phyloP scores from a whole-genome alignment of 2,797 vertebrate species.

The Tamandua tetradactyla region DNA sequence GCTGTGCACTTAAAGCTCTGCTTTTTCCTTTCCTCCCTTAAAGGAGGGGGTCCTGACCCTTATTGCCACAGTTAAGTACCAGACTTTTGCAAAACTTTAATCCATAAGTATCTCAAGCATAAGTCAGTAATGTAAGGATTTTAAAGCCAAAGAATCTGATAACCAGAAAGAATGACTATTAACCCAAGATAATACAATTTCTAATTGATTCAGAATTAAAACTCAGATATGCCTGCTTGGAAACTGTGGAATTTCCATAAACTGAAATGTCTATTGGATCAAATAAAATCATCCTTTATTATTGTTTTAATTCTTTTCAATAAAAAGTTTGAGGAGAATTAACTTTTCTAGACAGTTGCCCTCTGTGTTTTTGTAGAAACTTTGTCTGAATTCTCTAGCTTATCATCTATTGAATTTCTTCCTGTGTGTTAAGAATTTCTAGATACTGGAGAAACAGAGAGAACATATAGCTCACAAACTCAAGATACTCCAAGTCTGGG shows the following conservation, averaged over 20 bases:
- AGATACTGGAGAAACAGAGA: neutral
- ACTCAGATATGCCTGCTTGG: neutral
- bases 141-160: neutral
- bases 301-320: neutral
- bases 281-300: constrained; percentile 32
- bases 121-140: neutral
- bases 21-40: too few species aligned
- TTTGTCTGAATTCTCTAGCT: neutral
- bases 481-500: neutral
- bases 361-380: neutral
- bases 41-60: too few species aligned
- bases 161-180: neutral
- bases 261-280: neutral
- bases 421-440: neutral
- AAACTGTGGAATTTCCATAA: neutral
- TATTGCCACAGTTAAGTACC: too few species aligned
- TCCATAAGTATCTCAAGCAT: neutral
- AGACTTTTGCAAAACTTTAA: neutral
- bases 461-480: neutral
- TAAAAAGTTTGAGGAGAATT: neutral
- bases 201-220: neutral
- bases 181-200: neutral
- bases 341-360: constrained; percentile 16
- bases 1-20: too few species aligned
- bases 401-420: neutral